Evolutionary conservation across 2,113 vertebrate genomes (phyloP).

Genomic region (Mesocricetus auratus): DNA sequence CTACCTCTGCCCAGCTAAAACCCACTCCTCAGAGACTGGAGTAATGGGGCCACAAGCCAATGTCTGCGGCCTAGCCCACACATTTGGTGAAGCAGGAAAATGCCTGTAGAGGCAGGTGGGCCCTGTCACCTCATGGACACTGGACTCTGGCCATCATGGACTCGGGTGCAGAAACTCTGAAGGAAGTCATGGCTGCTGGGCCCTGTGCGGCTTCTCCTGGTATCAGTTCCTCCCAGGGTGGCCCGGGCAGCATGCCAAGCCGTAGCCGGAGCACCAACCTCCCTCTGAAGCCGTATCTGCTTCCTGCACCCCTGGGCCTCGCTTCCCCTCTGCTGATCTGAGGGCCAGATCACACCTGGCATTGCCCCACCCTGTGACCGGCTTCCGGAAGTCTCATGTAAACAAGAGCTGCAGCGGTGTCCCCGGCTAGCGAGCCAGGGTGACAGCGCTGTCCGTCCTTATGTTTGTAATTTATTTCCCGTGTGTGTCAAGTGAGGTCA

Average conservation of each 20-base stretch:
- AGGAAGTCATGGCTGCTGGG: neutral
- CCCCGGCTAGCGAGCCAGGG: neutral
- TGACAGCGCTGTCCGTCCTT: accelerated
- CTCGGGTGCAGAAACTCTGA: accelerated
- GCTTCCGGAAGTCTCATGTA: neutral
- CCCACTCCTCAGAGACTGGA: neutral
- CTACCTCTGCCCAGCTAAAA: neutral
- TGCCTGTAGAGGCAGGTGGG: accelerated
- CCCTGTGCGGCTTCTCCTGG: neutral
- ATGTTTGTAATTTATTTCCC: neutral
- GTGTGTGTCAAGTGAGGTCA: neutral
- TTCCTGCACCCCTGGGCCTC: slow-evolving; percentile 51
- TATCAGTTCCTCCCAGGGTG: neutral
- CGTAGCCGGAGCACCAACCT: neutral
- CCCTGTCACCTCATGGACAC: neutral
- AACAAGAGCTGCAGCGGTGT: neutral
- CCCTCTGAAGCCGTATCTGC: slow-evolving; percentile 5
- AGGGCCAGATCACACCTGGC: neutral
- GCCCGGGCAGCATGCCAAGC: neutral
- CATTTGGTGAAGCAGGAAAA: neutral
- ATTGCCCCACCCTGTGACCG: neutral
- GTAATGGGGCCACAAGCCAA: neutral
- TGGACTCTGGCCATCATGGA: neutral
- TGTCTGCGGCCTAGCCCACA: neutral
- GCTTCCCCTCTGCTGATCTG: neutral